A percentile compares a stretch with the other conserved stretches of the same genome.
These are phyloP conservation scores for Patiria miniata DNA, from an alignment of 35 echinoderm and acorn worm species.

Conservation along the genomic window DNA sequence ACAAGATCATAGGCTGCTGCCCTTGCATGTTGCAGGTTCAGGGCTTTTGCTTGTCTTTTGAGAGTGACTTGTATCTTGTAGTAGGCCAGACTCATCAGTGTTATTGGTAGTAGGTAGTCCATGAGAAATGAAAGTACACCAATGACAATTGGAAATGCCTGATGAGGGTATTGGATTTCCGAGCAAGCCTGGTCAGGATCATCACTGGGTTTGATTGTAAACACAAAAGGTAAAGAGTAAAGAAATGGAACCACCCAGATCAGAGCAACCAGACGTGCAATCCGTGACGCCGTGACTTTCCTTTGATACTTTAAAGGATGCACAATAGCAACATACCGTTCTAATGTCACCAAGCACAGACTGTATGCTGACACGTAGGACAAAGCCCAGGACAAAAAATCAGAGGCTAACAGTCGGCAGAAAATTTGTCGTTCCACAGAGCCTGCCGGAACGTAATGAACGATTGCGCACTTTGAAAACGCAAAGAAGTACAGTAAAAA, in stretches of 20 bases:
- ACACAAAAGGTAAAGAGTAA: not conserved
- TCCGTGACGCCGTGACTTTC: not conserved
- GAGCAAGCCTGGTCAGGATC: not conserved
- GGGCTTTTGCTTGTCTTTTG: not conserved
- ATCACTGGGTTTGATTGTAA: not conserved
- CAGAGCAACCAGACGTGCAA: not conserved
- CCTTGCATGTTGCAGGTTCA: not conserved
- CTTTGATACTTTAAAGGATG: not conserved
- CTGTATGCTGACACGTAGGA: not conserved
- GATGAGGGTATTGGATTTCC: not conserved
- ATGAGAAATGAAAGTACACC: not conserved
- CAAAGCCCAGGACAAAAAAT: not conserved
- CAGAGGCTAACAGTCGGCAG: not conserved
- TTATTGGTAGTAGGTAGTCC: not conserved
- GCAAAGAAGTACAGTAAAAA: not conserved
- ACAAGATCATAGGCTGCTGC: not conserved
- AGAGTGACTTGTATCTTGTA: not conserved
- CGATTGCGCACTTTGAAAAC: not conserved
- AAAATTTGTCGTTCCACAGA: not conserved
- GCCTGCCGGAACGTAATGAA: not conserved
- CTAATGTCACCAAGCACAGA: not conserved
- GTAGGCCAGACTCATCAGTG: not conserved
- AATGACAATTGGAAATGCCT: not conserved
- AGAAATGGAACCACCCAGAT: not conserved
- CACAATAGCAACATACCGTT: not conserved